Conservation (phyloP, 2,113 vertebrate genomes). For the Dromiciops gliroides region DNA sequence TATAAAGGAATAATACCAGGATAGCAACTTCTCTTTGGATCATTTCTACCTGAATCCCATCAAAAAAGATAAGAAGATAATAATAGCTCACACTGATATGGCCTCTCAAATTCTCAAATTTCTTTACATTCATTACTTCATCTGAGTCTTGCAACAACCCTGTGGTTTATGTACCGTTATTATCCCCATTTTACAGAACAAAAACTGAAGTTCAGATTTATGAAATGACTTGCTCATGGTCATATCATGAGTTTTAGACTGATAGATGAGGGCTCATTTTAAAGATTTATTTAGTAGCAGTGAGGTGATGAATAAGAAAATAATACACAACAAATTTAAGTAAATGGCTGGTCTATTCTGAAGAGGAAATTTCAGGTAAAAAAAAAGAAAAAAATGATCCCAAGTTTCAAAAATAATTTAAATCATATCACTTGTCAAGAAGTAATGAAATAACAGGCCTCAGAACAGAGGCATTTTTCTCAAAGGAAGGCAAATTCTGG, state of each 20-base stretch:
- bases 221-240: not conserved
- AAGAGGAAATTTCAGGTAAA: not conserved
- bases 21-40: not conserved
- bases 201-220: not conserved
- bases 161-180: not conserved
- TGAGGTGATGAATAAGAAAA: slow-evolving; percentile 6
- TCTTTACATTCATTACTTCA: not conserved
- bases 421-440: not conserved
- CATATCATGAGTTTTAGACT: not conserved
- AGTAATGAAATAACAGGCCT: not conserved
- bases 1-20: not conserved
- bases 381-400: not conserved
- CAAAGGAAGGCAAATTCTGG: slow-evolving; percentile 12
- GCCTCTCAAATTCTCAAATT: not conserved
- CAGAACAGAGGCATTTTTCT: slow-evolving; percentile 17
- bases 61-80: not conserved
- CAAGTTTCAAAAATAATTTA: slow-evolving; percentile 26
- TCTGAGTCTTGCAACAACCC: not conserved
- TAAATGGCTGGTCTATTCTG: not conserved
- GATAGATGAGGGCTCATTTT: slow-evolving; percentile 18
- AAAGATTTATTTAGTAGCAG: slow-evolving; percentile 26
- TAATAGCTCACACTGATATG: not conserved
- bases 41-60: not conserved
- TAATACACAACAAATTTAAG: not conserved
- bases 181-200: not conserved